Percentiles rank a stretch among this genome's conserved stretches.
Conservation (phyloP, 1,140 invertebrate genomes). For the Doryteuthis pealeii region DNA sequence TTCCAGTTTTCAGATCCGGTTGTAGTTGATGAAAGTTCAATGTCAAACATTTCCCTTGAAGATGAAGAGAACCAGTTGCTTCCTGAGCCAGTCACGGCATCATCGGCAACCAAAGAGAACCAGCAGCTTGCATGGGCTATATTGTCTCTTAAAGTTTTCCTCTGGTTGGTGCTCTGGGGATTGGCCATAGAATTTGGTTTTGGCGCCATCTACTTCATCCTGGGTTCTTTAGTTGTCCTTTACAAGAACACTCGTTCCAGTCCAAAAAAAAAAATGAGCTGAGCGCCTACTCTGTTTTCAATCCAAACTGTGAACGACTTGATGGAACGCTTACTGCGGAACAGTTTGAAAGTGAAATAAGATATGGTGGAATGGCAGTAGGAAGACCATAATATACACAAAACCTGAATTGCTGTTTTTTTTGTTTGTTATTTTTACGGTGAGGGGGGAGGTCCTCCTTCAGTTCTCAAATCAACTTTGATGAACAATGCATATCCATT, state of each 20-base stretch:
- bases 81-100: background rate
- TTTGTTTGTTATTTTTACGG: too few species aligned
- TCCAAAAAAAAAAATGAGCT: conserved; percentile 70
- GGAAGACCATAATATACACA: background rate
- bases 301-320: conserved; percentile 88
- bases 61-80: background rate
- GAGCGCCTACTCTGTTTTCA: conserved; percentile 98
- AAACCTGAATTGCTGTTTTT: too few species aligned
- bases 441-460: too few species aligned
- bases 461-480: too few species aligned
- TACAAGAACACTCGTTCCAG: conserved; percentile 77
- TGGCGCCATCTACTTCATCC: conserved; percentile 84
- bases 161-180: conserved; percentile 71
- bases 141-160: conserved; percentile 47
- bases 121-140: background rate
- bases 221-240: conserved; percentile 78
- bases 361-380: conserved; percentile 37
- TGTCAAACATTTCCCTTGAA: background rate
- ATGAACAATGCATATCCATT: too few species aligned
- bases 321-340: conserved; percentile 93
- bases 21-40: background rate
- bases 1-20: background rate
- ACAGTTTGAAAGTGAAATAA: conserved; percentile 86
- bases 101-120: background rate
- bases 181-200: conserved; percentile 81